Conservation (phyloP, 2,113 vertebrate species). For the Sprattus sprattus region DNA sequence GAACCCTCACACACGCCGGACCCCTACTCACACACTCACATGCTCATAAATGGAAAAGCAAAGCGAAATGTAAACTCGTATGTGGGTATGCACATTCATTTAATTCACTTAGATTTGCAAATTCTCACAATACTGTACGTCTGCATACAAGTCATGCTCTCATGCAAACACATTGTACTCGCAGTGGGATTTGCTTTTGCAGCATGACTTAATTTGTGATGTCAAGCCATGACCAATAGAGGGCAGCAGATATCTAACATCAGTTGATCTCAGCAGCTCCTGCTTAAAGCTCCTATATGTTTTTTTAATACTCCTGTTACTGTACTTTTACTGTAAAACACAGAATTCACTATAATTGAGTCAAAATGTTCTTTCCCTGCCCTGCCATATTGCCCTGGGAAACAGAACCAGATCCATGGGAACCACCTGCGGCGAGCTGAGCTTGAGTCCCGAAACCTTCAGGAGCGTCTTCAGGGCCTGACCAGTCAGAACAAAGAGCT, state of each 20-base stretch:
- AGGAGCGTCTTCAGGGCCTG: slow-evolving; percentile 81
- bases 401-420: slow-evolving; percentile 91
- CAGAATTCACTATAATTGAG: neutral
- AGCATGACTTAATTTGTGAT: too few relatives aligned
- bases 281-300: neutral
- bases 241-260: slow-evolving; percentile 50
- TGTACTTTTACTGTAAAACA: neutral
- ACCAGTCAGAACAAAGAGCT: slow-evolving; percentile 87
- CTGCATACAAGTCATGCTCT: neutral
- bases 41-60: too few relatives aligned
- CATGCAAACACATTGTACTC: neutral
- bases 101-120: neutral
- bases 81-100: neutral
- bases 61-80: too few relatives aligned
- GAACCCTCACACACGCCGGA: neutral
- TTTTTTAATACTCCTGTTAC: too few relatives aligned
- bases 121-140: neutral
- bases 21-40: neutral
- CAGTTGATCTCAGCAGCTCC: neutral
- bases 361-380: neutral
- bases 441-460: slow-evolving; percentile 76
- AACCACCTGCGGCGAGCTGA: slow-evolving; percentile 92
- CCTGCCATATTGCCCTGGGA: neutral
- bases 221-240: slow-evolving; percentile 44
- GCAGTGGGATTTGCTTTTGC: too few relatives aligned